These are phyloP conservation scores for Ailurus styani DNA, from an alignment of 2,113 vertebrate species.

Conservation along the genomic window DNA sequence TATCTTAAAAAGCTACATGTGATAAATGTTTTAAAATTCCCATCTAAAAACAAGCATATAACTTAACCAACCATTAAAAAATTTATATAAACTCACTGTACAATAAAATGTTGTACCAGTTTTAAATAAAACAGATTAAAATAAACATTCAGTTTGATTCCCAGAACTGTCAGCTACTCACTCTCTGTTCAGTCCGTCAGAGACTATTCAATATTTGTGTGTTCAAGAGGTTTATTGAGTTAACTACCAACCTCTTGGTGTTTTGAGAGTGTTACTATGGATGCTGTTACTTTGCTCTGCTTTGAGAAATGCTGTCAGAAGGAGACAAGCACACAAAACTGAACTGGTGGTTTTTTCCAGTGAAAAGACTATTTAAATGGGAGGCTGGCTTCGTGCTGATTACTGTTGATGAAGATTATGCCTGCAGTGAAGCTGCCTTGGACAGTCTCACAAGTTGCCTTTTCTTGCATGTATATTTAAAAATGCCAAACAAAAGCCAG, in stretches of 20 bases:
- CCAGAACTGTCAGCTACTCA: conserved; percentile 53
- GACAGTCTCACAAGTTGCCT: not conserved
- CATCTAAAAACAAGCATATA: conserved; percentile 54
- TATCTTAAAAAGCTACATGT: conserved; percentile 55
- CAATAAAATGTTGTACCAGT: conserved; percentile 60
- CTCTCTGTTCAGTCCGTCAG: conserved; percentile 36
- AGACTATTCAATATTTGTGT: conserved; percentile 43
- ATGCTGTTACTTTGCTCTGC: not conserved
- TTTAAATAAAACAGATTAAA: conserved; percentile 64
- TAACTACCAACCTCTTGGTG: not conserved
- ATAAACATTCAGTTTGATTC: conserved; percentile 61
- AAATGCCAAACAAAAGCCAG: not conserved
- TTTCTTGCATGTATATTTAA: not conserved
- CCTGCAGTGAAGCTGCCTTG: not conserved
- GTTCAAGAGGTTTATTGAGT: conserved; percentile 27
- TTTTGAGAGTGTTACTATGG: conserved; percentile 52
- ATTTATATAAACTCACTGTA: conserved; percentile 52
- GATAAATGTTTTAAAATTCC: conserved; percentile 56
- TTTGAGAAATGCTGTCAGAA: conserved; percentile 21
- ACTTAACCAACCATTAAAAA: conserved; percentile 60
- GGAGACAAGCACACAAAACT: not conserved
- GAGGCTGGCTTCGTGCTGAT: not conserved
- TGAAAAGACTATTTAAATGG: not conserved
- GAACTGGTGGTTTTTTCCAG: not conserved
- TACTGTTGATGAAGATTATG: not conserved